These are phyloP conservation scores for Kryphioiulus occultus DNA, from an alignment of 2,888 invertebrate genomes.

Conservation along the genomic window DNA sequence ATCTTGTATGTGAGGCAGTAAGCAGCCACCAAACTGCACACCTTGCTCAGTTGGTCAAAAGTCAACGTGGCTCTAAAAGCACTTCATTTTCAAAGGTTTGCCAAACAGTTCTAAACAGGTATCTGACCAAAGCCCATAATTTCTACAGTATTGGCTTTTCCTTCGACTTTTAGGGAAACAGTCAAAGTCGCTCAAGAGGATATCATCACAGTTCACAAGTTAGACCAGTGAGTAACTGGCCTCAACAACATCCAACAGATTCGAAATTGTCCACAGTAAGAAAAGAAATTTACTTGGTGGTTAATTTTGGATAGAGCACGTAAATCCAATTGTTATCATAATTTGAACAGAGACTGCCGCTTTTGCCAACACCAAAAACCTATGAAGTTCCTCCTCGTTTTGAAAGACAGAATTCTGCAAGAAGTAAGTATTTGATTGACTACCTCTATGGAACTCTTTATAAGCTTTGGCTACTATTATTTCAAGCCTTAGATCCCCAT, in stretches of 20 bases:
- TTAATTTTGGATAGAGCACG: background rate
- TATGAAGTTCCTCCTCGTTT: background rate
- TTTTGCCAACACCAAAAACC: background rate
- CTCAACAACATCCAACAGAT: background rate
- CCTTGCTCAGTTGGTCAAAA: background rate
- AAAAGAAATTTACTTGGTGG: background rate
- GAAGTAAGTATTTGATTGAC: background rate
- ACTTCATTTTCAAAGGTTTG: background rate
- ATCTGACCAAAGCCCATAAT: background rate
- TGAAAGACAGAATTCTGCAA: background rate
- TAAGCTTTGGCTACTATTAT: background rate
- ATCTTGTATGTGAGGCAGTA: background rate
- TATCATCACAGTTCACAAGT: background rate
- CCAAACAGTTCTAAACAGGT: background rate
- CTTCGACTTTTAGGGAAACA: background rate
- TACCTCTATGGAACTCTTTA: background rate
- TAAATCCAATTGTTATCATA: background rate
- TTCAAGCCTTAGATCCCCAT: background rate
- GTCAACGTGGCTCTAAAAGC: background rate
- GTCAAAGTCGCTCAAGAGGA: background rate
- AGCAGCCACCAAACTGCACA: background rate
- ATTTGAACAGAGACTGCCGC: background rate
- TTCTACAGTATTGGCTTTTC: background rate
- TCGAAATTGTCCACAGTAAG: background rate
- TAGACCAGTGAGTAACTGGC: background rate